These are phyloP conservation scores for Itoplectis maculator DNA, from an alignment of 2,888 invertebrate species.

Conservation along the genomic window DNA sequence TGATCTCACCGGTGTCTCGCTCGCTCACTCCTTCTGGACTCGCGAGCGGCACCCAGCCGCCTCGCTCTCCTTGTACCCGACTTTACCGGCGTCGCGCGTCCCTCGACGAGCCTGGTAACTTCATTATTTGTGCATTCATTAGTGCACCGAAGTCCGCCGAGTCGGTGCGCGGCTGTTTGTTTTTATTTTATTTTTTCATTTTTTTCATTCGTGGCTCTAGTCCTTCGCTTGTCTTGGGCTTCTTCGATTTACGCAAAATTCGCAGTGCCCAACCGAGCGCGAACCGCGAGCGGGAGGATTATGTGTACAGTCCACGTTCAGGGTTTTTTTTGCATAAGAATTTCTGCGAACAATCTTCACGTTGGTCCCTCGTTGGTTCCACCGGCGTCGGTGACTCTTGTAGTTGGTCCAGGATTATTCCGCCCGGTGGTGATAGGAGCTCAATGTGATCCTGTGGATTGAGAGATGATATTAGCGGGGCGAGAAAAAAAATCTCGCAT, in stretches of 20 bases:
- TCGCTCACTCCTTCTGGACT: constrained; percentile 33
- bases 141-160: constrained; percentile 20
- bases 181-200: constrained; percentile 5
- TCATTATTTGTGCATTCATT: constrained; percentile 62
- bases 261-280: not conserved
- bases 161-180: not conserved
- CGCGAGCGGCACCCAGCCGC: constrained; percentile 27
- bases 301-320: not conserved
- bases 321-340: not conserved
- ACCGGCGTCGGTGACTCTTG: no score
- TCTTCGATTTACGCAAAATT: constrained; percentile 5
- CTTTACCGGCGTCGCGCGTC: constrained; percentile 3
- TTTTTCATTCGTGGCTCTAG: not conserved
- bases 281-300: not conserved
- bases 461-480: not conserved
- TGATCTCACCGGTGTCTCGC: no score
- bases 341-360: not conserved
- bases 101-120: constrained; percentile 44
- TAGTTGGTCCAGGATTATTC: constrained; percentile 22
- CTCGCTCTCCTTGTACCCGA: constrained; percentile 2
- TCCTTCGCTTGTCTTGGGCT: not conserved
- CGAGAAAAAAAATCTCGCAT: not conserved
- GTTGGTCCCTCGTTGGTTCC: not conserved
- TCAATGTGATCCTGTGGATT: constrained; percentile 30
- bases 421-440: constrained; percentile 19